Base-by-base conservation (phyloP, 2,888 invertebrate species). In the Portevinia maculata region DNA sequence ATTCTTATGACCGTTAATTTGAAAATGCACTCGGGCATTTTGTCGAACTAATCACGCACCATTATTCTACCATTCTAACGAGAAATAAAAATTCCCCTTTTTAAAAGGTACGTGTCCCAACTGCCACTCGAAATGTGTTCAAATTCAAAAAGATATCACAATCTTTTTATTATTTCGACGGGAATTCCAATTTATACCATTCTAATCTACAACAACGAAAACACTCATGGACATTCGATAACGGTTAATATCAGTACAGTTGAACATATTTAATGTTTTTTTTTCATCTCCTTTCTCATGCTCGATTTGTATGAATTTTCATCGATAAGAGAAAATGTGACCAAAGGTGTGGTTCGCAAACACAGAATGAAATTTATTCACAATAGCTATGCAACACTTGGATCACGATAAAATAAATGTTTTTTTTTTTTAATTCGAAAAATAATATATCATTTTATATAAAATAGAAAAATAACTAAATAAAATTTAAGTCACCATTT, bases 291-390 rank as follows among this genome's bases (percentile, higher is more conserved):
- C 19, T 4, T 55, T 39, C 13, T 8, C 57, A 59, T 59, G 59
- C 59, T 37, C 57, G 19, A 11, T 28, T 59, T 24, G 32, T 30
- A 60, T 17, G 37, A 41, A 13, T 37, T 37, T 52, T 30, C 59
- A 60, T 67, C 75, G 74, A 79, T 74, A 81, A 69, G 74, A 67
- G 24, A 44, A 71, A 67, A 60, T 62, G 65, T 81, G 81, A 70
- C 75, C 69, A 70, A 83, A 83, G 83, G 83, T 78, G 83, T 83
- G 83, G 83, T 83, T 78, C 83, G 71, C 44, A 52, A 34, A 64
- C 57, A 64, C 19, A 41, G 11, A 30, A 15, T 28, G 19, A 53
- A 15, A 3, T 30, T 19, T 8, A 15, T 21, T 44, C 15, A 21
- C 44, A 21, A 32, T n/a, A 55, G 39, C 9, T 17, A 24, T 39